Evolutionary conservation across 2,888 invertebrate species (phyloP), one percentile per base, ranked within the genome.

Genomic region (Mythimna ferrago): DNA sequence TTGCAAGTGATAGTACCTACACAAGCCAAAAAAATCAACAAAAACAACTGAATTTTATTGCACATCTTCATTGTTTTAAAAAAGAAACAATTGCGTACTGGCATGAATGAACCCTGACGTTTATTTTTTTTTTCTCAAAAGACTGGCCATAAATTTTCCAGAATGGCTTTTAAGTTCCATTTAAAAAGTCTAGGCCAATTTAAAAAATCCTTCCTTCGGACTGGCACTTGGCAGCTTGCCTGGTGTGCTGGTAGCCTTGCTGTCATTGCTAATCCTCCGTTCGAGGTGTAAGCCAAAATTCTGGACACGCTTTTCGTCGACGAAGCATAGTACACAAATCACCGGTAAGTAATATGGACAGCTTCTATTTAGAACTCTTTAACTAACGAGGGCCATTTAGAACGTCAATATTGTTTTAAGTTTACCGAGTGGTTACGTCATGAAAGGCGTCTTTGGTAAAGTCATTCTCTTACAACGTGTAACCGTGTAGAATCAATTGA

Each of bases 211-310:
- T 66, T 75, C 66, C 66, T 62, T 38, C 61, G 53, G n/a, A 21
- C 68, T 48, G 63, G 70, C 56, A 26, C 35, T 82, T 79, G 83
- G 85, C 82, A 73, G 26, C 19, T 38, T 83, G 85, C 83, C 83
- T 9, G n/a, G 56, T 66, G 71, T 66, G 73, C 71, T 75, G 56
- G 69, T 65, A 80, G 72, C 73, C 44, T 60, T 51, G 70, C 68
- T 68, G 85, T 82, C 83, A 76, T 68, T 85, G 71, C 57, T 82
- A 82, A 78, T 84, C 82, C 69, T 76, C 65, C 61, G 51, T 83
- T 35, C 53, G 83, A 80, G 70, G 71, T 82, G 69, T 56, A 71
- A 70, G 82, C 73, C 76, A 76, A 69, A 78, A 75, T 75, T 76
- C 73, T 56, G 57, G 73, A 63, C 79, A 78, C 69, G 68, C 69